Evolutionary conservation across 2,888 invertebrate species (phyloP), one percentile per base, ranked within the genome.

Genomic region (Strigamia transsilvanica): DNA sequence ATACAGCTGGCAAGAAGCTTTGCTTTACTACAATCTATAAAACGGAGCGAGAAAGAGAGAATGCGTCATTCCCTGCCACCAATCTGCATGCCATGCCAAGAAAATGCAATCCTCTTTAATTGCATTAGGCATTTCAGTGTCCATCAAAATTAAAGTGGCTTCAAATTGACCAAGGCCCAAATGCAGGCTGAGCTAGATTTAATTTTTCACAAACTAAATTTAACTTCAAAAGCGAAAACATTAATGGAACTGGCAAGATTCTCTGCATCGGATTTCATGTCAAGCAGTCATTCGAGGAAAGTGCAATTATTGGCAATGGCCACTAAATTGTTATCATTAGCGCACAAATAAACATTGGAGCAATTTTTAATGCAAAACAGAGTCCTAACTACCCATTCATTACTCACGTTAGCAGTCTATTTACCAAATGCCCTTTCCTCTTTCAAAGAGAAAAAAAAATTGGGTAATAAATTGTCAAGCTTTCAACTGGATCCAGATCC

Each of bases 281-380:
- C 73, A 73, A 73, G 73, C 32, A 73, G 73, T 73, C 73, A 32
- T 73, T 73, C 27, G 32, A 27, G 66, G 6, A 23, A 7, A 10
- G 27, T 15, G 32, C 73, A 73, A 73, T 73, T 73, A 73, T 27
- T 32, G n/a, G 73, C 73, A 73, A 73, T 73, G 73, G 73, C 73
- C 73, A 73, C 73, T 73, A 73, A 73, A 73, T 73, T 73, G 73
- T 73, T 73, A 73, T 73, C 73, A 73, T 73, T 73, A 73, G 73
- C 73, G 73, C 32, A 73, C 32, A 73, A 73, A 73, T 73, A 73
- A 73, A 32, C 73, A 73, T 73, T 73, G 32, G 13, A 32, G 73
- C 61, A 73, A 73, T 73, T 73, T 32, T 73, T 73, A 73, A 73
- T 73, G 73, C 73, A 73, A 73, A 73, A 73, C 73, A 27, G 73